Percentiles rank a stretch among this genome's conserved stretches.
phyloP scores from a whole-genome alignment of 1,140 invertebrate genomes.

The Drosophila willistoni region DNA sequence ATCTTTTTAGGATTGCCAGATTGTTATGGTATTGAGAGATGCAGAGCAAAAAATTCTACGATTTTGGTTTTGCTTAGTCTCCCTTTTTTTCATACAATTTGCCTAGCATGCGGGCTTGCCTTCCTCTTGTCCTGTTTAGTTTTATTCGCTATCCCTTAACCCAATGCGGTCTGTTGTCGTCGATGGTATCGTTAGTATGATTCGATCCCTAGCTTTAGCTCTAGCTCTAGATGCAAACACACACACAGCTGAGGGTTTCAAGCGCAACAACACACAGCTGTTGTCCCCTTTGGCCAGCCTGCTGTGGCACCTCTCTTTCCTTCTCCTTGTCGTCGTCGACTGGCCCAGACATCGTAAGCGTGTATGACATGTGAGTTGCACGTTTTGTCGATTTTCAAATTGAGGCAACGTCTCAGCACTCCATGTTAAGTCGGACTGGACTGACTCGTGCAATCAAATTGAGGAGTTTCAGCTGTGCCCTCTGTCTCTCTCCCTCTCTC shows the following conservation, averaged over 20 bases:
- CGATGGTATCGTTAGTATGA: slow-evolving; percentile 24
- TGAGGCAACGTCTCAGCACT: slow-evolving; percentile 73
- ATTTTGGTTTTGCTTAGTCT: no score
- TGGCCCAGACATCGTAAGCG: slow-evolving; percentile 61
- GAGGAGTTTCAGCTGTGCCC: slow-evolving; percentile 68
- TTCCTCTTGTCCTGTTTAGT: not conserved
- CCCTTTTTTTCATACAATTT: no score
- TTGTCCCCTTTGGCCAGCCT: slow-evolving; percentile 33
- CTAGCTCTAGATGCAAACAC: not conserved
- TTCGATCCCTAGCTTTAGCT: not conserved
- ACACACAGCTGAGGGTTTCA: slow-evolving; percentile 41
- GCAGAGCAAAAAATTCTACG: no score
- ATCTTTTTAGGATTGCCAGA: no score
- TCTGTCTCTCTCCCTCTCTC: not conserved
- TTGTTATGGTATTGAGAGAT: no score
- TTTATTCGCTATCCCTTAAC: not conserved
- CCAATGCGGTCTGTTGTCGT: slow-evolving; percentile 21
- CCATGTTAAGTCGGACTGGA: slow-evolving; percentile 37
- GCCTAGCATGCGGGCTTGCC: no score
- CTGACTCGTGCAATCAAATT: slow-evolving; percentile 74
- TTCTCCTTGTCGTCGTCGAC: slow-evolving; percentile 13
- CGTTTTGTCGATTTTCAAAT: slow-evolving; percentile 81
- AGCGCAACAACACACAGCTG: slow-evolving; percentile 43
- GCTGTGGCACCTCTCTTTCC: slow-evolving; percentile 15
- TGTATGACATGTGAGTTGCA: slow-evolving; percentile 81